phyloP scores from a whole-genome alignment of 2,113 vertebrate species.

The Toxotes jaculatrix region DNA sequence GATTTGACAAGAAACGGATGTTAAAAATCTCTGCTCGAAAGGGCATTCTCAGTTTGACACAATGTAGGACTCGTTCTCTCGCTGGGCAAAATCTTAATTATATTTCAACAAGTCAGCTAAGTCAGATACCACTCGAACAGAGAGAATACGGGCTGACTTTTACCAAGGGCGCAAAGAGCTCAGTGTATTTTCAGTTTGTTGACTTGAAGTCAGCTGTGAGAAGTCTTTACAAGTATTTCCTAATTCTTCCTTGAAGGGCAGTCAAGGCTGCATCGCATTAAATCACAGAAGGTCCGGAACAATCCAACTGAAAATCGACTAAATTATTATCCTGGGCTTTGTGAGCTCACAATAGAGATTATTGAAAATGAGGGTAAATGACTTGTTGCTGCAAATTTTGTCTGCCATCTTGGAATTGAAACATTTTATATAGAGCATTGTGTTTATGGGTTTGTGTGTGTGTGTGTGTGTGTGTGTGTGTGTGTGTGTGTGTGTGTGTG shows the following conservation, averaged over 20 bases:
- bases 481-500: not conserved
- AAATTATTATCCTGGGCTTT: constrained; percentile 25
- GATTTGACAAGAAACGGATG: constrained; percentile 4
- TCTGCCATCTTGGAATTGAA: constrained; percentile 27
- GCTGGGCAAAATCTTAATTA: constrained; percentile 30
- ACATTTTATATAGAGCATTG: constrained; percentile 1
- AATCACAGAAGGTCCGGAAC: constrained; percentile 26
- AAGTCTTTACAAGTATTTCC: constrained; percentile 25
- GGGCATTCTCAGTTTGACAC: constrained; percentile 33
- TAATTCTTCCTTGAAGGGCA: constrained; percentile 44
- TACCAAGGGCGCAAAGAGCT: not conserved
- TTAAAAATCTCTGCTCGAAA: constrained; percentile 39
- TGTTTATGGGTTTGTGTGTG: too few species aligned
- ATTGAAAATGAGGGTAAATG: constrained; percentile 39
- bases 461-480: not conserved
- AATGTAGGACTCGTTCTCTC: constrained; percentile 32
- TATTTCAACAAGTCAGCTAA: constrained; percentile 29
- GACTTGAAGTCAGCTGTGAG: constrained; percentile 22
- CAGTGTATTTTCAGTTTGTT: constrained; percentile 15
- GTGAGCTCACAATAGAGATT: constrained; percentile 24
- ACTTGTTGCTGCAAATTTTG: constrained; percentile 3
- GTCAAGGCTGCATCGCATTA: constrained; percentile 28
- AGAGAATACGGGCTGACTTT: constrained; percentile 31
- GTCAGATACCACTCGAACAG: constrained; percentile 16
- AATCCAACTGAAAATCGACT: constrained; percentile 44